Evolutionary conservation across 1,140 invertebrate species (phyloP).

Genomic region (Aphelenchoides besseyi): DNA sequence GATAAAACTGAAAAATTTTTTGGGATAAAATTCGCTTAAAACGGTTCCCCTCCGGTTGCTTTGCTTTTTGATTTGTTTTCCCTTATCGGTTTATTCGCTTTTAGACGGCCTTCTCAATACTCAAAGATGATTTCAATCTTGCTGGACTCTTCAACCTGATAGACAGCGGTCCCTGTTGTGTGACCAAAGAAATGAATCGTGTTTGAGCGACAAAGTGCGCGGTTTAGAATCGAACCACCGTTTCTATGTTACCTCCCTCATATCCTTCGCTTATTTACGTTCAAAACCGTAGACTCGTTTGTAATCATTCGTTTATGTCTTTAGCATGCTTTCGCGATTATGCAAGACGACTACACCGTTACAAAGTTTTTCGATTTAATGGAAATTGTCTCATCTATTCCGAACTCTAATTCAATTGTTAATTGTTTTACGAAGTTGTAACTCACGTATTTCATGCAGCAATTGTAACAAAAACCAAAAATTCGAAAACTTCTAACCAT

Average conservation of each 20-base stretch:
- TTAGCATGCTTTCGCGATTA: not conserved
- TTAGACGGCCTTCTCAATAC: not conserved
- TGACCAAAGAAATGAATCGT: not conserved
- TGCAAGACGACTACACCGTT: not conserved
- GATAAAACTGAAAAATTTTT: no score
- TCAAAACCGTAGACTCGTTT: not conserved
- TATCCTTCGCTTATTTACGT: not conserved
- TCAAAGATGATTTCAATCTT: constrained; percentile 4
- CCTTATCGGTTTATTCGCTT: not conserved
- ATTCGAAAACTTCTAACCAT: not conserved
- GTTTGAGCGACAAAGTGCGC: not conserved
- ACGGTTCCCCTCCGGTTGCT: not conserved
- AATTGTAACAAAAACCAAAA: not conserved
- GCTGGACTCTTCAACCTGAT: constrained; percentile 16
- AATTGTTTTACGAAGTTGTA: not conserved
- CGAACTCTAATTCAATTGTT: not conserved
- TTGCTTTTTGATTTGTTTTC: not conserved
- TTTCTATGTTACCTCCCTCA: no score
- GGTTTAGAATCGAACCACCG: no score
- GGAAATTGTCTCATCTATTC: not conserved
- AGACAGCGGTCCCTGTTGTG: not conserved
- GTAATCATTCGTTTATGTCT: not conserved
- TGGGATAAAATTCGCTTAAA: no score
- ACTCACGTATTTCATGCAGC: not conserved
- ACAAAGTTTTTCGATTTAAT: not conserved